Conservation (phyloP, 2,797 vertebrate species). For the Acomys russatus region DNA sequence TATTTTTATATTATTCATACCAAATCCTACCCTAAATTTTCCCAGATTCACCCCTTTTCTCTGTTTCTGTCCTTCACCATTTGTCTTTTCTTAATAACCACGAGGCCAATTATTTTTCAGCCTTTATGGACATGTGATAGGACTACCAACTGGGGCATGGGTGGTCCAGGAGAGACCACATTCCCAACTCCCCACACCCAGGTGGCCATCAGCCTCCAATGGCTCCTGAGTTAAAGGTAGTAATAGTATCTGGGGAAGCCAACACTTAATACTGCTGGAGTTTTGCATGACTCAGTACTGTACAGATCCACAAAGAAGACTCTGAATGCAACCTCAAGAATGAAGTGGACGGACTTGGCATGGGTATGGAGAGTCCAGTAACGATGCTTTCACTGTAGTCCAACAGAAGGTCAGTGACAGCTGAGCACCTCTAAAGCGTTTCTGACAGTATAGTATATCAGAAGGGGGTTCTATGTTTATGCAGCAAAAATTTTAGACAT, state of each 20-base stretch:
- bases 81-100: neutral
- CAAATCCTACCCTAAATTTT: neutral
- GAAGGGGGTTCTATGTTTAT: neutral
- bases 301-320: neutral
- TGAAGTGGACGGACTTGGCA: neutral
- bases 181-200: neutral
- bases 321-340: neutral
- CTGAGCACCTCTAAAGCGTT: neutral
- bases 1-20: neutral
- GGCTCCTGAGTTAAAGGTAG: neutral
- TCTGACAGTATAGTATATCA: neutral
- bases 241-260: neutral
- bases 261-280: neutral
- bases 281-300: neutral
- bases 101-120: neutral
- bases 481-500: conserved; percentile 19
- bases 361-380: neutral
- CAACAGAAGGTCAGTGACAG: neutral
- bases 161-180: too few species aligned
- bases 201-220: neutral
- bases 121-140: neutral
- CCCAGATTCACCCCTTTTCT: neutral
- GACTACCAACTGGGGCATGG: neutral
- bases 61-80: too few species aligned
- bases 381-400: neutral